Conservation (phyloP, 2,888 invertebrate species). For the Arctia plantaginis region DNA sequence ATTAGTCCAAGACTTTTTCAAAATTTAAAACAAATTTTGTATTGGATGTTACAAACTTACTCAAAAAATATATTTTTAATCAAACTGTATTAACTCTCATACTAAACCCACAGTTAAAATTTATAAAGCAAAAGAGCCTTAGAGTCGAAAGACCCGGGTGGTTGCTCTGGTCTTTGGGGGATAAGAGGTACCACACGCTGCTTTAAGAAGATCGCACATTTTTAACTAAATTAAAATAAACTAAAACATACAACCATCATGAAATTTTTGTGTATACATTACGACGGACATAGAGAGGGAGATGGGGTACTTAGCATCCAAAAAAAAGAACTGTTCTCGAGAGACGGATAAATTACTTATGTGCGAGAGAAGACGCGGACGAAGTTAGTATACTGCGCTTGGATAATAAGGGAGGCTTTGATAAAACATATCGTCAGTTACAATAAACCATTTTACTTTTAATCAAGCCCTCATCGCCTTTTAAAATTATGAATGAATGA, state of each 20-base stretch:
- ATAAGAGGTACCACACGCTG: neutral
- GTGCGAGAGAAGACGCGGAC: neutral
- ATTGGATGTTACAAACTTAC: neutral
- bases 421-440: neutral
- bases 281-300: too few species aligned
- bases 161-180: neutral
- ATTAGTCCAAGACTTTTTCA: slow-evolving; percentile 4
- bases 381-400: neutral
- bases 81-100: neutral
- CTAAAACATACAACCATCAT: neutral
- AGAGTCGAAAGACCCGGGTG: neutral
- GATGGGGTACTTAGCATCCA: too few species aligned
- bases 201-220: neutral
- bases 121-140: neutral
- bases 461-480: too few species aligned
- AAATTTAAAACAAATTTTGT: neutral
- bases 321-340: too few species aligned
- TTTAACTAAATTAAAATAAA: neutral
- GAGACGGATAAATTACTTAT: neutral
- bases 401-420: neutral
- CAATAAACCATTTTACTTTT: too few species aligned
- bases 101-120: neutral
- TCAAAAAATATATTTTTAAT: neutral
- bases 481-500: too few species aligned
- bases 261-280: too few species aligned